A percentile compares a stretch with the other conserved stretches of the same genome.
phyloP scores from a whole-genome alignment of 2,797 vertebrate genomes.

The Scyliorhinus canicula region DNA sequence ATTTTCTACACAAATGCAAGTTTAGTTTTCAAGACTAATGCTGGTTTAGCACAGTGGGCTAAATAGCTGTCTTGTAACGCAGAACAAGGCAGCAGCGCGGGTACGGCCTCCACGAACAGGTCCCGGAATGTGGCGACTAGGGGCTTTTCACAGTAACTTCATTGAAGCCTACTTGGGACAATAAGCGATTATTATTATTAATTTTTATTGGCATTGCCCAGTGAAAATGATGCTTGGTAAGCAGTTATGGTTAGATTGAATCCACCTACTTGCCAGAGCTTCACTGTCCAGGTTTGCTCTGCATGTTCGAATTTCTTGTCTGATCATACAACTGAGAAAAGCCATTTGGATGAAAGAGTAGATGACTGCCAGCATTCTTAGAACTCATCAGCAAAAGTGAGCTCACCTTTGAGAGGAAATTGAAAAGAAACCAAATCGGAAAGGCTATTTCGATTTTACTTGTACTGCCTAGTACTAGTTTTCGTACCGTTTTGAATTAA shows the following conservation, averaged over 20 bases:
- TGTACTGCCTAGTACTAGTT: neutral
- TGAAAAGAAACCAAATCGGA: neutral
- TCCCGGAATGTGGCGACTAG: too few relatives aligned
- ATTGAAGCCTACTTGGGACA: too few relatives aligned
- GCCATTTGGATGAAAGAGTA: neutral
- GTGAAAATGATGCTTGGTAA: neutral
- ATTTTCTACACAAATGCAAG: neutral
- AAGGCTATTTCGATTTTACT: neutral
- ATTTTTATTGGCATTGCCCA: neutral
- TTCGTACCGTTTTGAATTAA: neutral
- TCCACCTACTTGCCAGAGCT: neutral
- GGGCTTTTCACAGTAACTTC: too few relatives aligned
- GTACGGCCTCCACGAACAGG: too few relatives aligned
- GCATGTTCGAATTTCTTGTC: neutral
- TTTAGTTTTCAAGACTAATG: neutral
- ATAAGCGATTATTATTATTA: too few relatives aligned
- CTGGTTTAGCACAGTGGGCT: too few relatives aligned
- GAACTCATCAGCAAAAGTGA: neutral
- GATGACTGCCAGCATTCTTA: neutral
- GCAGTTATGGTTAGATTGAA: neutral
- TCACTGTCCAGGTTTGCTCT: neutral
- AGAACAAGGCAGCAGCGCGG: too few relatives aligned
- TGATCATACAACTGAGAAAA: neutral
- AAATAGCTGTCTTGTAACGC: too few relatives aligned
- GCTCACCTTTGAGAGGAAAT: neutral